A percentile compares a stretch with the other conserved stretches of the same genome.
Conservation (phyloP, 2,888 invertebrate species). For the Agriopis leucophaearia region DNA sequence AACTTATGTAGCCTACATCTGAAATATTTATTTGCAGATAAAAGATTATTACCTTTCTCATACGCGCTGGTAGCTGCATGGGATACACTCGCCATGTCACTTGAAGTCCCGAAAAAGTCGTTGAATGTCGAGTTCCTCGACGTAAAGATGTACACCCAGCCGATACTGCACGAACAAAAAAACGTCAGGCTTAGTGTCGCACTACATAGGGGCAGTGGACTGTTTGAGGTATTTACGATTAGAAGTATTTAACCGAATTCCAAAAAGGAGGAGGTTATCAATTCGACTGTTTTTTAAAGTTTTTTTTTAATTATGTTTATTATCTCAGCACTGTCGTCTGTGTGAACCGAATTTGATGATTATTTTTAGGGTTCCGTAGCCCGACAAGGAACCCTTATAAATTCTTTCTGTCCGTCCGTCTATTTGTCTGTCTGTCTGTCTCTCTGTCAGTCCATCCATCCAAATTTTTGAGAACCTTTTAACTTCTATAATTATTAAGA, state of each 20-base stretch:
- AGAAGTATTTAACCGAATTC: neutral
- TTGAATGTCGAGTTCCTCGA: constrained; percentile 64
- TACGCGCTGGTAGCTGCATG: constrained; percentile 89
- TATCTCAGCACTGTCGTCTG: too few species aligned
- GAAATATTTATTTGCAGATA: constrained; percentile 72
- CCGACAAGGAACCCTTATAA: too few species aligned
- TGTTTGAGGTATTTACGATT: constrained; percentile 78
- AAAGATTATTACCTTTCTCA: constrained; percentile 91
- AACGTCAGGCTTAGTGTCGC: constrained; percentile 80
- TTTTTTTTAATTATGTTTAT: too few species aligned
- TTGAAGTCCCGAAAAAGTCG: neutral
- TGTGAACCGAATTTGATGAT: too few species aligned
- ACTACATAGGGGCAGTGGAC: constrained; percentile 85
- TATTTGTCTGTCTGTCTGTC: too few species aligned
- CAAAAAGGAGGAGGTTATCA: too few species aligned
- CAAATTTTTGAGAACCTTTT: too few species aligned
- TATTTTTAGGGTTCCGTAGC: too few species aligned
- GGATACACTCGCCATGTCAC: constrained; percentile 87
- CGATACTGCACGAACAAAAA: constrained; percentile 83
- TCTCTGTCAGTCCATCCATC: too few species aligned
- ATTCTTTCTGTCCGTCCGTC: too few species aligned
- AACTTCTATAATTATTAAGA: too few species aligned
- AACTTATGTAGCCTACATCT: neutral
- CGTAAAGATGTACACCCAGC: constrained; percentile 86
- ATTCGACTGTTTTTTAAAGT: too few species aligned